phyloP scores from a whole-genome alignment of 1,140 invertebrate genomes.

The Homarus americanus region DNA sequence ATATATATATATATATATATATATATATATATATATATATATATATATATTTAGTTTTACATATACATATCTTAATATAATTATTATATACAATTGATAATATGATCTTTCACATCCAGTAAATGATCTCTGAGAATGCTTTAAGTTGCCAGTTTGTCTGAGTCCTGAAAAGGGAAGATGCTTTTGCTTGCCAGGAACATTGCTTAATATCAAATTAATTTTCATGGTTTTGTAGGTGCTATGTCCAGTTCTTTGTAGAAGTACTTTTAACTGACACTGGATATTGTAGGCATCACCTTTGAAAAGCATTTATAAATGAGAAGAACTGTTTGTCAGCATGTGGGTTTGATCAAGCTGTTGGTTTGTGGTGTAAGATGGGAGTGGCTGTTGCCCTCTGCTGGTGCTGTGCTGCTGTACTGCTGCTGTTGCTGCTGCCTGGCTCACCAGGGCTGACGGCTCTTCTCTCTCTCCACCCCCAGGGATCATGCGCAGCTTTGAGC shows the following conservation, averaged over 20 bases:
- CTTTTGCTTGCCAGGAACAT: conserved; percentile 13
- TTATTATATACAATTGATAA: background rate
- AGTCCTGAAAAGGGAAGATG: background rate
- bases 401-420: conserved; percentile 59
- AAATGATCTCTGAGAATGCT: background rate
- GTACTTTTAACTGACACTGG: background rate
- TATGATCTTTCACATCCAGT: background rate
- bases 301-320: background rate
- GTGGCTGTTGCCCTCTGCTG: conserved; percentile 51
- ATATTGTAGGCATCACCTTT: background rate
- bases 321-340: background rate
- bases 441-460: conserved; percentile 75
- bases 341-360: conserved; percentile 48
- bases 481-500: conserved; percentile 75
- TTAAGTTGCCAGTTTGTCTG: background rate
- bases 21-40: background rate
- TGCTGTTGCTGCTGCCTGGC: conserved; percentile 69
- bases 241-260: background rate
- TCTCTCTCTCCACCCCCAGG: conserved; percentile 74
- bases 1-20: background rate
- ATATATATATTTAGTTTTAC: background rate
- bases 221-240: background rate
- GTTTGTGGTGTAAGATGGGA: conserved; percentile 59
- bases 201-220: background rate
- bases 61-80: background rate